Evolutionary conservation across 2,888 invertebrate species (phyloP).

Genomic region (Tupiocoris notatus): DNA sequence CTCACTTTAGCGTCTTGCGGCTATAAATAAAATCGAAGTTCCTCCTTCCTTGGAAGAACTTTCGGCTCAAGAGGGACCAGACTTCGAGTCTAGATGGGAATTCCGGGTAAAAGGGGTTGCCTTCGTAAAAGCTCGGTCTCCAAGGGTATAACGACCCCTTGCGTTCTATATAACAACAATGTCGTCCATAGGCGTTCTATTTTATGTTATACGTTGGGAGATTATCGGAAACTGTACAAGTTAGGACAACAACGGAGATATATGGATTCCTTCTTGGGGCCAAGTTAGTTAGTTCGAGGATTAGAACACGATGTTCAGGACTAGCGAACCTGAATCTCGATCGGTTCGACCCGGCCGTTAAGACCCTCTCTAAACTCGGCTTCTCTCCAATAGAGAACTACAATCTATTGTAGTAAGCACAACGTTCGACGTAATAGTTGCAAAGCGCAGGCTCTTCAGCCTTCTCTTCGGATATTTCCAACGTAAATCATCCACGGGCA

Average conservation of each 20-base stretch:
- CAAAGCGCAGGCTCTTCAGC: neutral
- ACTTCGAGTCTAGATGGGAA: neutral
- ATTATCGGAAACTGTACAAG: slow-evolving; percentile 50
- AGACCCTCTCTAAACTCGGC: slow-evolving; percentile 17
- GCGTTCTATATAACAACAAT: neutral
- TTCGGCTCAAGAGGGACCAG: neutral
- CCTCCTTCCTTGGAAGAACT: slow-evolving; percentile 9
- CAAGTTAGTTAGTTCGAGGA: slow-evolving; percentile 14
- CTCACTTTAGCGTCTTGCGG: neutral
- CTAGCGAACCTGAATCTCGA: neutral
- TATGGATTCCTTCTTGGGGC: slow-evolving; percentile 40
- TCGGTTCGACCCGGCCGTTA: slow-evolving; percentile 21
- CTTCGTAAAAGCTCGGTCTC: slow-evolving; percentile 1
- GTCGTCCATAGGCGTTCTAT: slow-evolving; percentile 39
- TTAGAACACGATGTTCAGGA: slow-evolving; percentile 10
- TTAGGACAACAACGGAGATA: slow-evolving; percentile 42
- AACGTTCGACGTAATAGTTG: neutral
- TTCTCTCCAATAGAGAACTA: slow-evolving; percentile 7
- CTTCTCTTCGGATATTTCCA: slow-evolving; percentile 14
- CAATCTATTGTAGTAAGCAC: slow-evolving; percentile 22
- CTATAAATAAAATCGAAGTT: neutral
- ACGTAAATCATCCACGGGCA: slow-evolving; percentile 7
- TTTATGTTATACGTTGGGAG: slow-evolving; percentile 52
- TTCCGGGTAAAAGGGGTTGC: neutral
- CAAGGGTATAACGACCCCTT: neutral